These are phyloP conservation scores for Teleogryllus occipitalis DNA, from an alignment of 1,140 invertebrate species.

Conservation along the genomic window DNA sequence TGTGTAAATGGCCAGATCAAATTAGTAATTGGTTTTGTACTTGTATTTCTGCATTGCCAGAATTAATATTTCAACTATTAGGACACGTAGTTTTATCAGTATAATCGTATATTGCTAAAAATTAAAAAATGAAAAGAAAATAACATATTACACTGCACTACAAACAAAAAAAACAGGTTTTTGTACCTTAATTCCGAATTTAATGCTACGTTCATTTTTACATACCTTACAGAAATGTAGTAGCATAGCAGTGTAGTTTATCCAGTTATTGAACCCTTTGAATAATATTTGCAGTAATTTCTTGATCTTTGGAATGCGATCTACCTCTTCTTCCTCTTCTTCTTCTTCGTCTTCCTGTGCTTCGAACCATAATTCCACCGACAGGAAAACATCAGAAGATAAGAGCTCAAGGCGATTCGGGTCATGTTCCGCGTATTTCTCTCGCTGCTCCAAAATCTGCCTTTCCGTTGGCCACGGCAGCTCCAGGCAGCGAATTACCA, in stretches of 20 bases:
- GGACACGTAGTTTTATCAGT: too few species aligned
- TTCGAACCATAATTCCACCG: not conserved
- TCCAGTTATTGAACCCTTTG: not conserved
- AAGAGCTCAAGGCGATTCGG: not conserved
- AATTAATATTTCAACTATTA: too few species aligned
- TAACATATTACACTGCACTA: too few species aligned
- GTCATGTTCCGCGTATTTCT: not conserved
- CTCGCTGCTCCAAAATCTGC: not conserved
- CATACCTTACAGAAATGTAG: not conserved
- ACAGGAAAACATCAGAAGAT: not conserved
- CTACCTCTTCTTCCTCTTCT: not conserved
- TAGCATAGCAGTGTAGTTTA: not conserved
- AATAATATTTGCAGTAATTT: too few species aligned
- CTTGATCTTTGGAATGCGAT: too few species aligned
- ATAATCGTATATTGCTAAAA: too few species aligned
- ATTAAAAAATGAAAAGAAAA: too few species aligned
- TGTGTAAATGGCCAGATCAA: too few species aligned
- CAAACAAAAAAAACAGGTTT: not conserved
- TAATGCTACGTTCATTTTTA: not conserved
- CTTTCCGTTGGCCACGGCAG: not conserved
- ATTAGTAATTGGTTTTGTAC: too few species aligned
- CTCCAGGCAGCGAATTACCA: not conserved
- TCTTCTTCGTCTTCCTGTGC: not conserved
- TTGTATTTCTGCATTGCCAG: too few species aligned
- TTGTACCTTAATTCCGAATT: not conserved